Percentiles rank a stretch among this genome's conserved stretches.
These are phyloP conservation scores for Netelia inedita DNA, from an alignment of 2,888 invertebrate genomes.

Conservation along the genomic window DNA sequence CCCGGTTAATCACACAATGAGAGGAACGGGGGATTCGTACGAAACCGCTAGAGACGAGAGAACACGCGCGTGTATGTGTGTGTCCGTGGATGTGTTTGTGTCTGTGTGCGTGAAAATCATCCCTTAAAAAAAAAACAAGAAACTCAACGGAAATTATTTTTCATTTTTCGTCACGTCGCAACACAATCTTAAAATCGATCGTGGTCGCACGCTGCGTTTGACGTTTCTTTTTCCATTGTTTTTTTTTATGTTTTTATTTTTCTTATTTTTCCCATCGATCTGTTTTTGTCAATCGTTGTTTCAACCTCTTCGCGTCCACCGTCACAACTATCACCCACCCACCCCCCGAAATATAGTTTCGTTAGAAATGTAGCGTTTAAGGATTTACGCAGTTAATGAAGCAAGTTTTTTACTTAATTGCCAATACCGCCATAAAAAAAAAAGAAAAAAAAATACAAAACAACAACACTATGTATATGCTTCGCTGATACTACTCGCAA, in stretches of 20 bases:
- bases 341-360: slow-evolving; percentile 15
- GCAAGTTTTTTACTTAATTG: slow-evolving; percentile 76
- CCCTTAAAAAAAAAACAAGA: slow-evolving; percentile 17
- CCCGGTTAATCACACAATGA: slow-evolving; percentile 80
- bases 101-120: slow-evolving; percentile 21
- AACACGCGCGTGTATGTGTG: slow-evolving; percentile 22
- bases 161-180: background rate
- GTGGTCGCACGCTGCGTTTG: slow-evolving; percentile 54
- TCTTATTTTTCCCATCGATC: slow-evolving; percentile 16
- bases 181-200: slow-evolving; percentile 34
- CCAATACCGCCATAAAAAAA: slow-evolving; percentile 75
- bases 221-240: background rate
- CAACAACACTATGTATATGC: slow-evolving; percentile 78
- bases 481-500: slow-evolving; percentile 82
- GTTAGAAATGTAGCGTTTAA: slow-evolving; percentile 77
- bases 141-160: slow-evolving; percentile 6
- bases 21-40: slow-evolving; percentile 76
- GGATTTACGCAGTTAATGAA: slow-evolving; percentile 72
- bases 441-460: slow-evolving; percentile 22
- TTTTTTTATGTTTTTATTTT: slow-evolving; percentile 6
- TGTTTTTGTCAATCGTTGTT: slow-evolving; percentile 76
- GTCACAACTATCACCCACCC: background rate
- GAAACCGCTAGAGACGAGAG: slow-evolving; percentile 67
- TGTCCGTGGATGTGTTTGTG: background rate
- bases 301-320: slow-evolving; percentile 67